These are phyloP conservation scores for Sciurus niger DNA, from an alignment of 2,113 vertebrate genomes.

Conservation along the genomic window DNA sequence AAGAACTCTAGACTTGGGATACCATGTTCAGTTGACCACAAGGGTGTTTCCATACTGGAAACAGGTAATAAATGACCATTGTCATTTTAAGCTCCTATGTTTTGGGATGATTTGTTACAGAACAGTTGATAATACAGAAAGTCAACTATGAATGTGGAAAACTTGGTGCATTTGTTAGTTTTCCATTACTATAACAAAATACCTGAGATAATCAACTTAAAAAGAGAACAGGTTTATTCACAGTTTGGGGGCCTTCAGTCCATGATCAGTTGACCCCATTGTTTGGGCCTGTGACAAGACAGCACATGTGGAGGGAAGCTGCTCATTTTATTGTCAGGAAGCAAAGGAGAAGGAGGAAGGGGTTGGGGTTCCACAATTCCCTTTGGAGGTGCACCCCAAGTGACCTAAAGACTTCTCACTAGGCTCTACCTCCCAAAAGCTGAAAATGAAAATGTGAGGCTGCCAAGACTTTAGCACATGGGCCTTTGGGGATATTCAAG, in stretches of 20 bases:
- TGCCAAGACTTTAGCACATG: neutral
- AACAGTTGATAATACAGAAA: neutral
- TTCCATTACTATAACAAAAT: neutral
- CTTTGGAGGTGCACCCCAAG: neutral
- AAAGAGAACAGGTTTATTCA: neutral
- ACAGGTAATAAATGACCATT: neutral
- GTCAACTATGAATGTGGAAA: neutral
- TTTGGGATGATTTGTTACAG: neutral
- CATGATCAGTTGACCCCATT: neutral
- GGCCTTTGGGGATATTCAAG: neutral
- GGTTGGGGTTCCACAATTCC: neutral
- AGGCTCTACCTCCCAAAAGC: neutral
- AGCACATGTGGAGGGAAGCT: neutral
- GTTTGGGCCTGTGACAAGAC: neutral
- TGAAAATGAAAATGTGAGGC: too few relatives aligned
- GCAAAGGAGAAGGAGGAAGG: neutral
- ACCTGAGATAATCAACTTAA: neutral
- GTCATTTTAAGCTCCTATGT: conserved; percentile 10
- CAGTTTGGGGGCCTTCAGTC: neutral
- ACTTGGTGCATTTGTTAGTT: neutral
- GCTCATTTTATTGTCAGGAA: neutral
- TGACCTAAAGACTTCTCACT: neutral
- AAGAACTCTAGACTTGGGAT: neutral
- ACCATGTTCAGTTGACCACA: neutral
- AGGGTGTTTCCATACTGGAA: neutral